These are phyloP conservation scores for Sternarchorhynchus goeldii DNA, from an alignment of 2,797 vertebrate genomes.

Conservation along the genomic window DNA sequence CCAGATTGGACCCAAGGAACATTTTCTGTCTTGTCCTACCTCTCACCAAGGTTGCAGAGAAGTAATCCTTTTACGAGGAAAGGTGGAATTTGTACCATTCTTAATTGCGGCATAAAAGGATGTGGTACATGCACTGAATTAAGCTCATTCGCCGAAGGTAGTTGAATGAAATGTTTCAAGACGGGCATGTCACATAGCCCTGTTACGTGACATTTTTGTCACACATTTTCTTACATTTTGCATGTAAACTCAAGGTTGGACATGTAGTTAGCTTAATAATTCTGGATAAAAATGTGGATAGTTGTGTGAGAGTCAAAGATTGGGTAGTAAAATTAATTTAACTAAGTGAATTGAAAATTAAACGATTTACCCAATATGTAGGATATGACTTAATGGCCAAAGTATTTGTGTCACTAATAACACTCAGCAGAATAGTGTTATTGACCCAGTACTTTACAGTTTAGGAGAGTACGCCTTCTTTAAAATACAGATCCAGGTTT, in stretches of 20 bases:
- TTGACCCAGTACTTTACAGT: background rate
- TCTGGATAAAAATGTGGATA: background rate
- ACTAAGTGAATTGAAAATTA: too few species aligned
- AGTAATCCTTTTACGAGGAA: background rate
- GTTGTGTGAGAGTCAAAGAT: background rate
- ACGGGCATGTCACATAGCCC: too few species aligned
- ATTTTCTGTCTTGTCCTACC: background rate
- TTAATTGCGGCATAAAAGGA: conserved; percentile 1
- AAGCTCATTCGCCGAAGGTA: background rate
- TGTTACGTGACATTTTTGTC: background rate
- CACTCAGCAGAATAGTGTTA: background rate
- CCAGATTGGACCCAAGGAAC: background rate
- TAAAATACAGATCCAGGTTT: background rate
- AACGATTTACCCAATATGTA: too few species aligned
- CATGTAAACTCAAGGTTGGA: background rate
- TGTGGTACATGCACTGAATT: background rate
- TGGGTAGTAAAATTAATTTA: background rate
- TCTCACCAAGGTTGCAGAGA: background rate
- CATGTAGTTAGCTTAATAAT: background rate
- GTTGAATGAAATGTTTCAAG: background rate
- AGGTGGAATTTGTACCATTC: background rate
- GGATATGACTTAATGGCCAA: too few species aligned
- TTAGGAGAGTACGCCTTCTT: background rate
- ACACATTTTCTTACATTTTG: background rate
- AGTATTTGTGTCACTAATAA: background rate